phyloP scores from a whole-genome alignment of 2,888 invertebrate genomes.

The Tillus elongatus region DNA sequence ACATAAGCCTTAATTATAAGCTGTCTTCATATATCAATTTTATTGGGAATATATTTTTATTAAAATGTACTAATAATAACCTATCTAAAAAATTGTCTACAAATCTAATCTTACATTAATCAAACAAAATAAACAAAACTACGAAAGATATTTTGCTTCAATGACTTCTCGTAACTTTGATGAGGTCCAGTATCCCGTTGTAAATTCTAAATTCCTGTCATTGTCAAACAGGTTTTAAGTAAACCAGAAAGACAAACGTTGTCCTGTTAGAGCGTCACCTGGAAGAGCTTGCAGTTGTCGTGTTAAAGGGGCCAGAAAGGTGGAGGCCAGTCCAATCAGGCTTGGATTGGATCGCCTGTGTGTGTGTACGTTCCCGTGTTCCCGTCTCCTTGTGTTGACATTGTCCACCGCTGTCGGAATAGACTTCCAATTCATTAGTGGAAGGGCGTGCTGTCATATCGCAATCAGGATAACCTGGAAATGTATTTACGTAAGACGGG shows the following conservation, averaged over 20 bases:
- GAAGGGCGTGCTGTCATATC: constrained; percentile 27
- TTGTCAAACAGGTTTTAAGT: constrained; percentile 33
- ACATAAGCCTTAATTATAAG: too few species aligned
- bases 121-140: too few species aligned
- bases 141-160: too few species aligned
- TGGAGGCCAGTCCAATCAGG: constrained; percentile 35
- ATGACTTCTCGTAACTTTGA: constrained; percentile 1
- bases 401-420: constrained; percentile 36
- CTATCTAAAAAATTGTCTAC: too few species aligned
- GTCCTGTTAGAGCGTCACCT: constrained; percentile 32
- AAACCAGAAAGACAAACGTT: constrained; percentile 41
- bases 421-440: constrained; percentile 42
- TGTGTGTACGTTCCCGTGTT: too few species aligned
- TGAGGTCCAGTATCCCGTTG: constrained; percentile 16
- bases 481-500: constrained; percentile 33
- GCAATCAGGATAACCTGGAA: constrained; percentile 35
- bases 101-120: too few species aligned
- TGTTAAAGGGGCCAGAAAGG: not conserved
- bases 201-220: constrained; percentile 38
- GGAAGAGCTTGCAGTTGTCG: too few species aligned
- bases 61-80: too few species aligned
- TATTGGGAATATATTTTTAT: too few species aligned
- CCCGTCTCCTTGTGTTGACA: constrained; percentile 37
- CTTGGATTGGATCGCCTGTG: constrained; percentile 36
- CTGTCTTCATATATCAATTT: too few species aligned